Base-by-base conservation (phyloP, 35 echinoderm and acorn worm genomes). In the Ptychodera flava region DNA sequence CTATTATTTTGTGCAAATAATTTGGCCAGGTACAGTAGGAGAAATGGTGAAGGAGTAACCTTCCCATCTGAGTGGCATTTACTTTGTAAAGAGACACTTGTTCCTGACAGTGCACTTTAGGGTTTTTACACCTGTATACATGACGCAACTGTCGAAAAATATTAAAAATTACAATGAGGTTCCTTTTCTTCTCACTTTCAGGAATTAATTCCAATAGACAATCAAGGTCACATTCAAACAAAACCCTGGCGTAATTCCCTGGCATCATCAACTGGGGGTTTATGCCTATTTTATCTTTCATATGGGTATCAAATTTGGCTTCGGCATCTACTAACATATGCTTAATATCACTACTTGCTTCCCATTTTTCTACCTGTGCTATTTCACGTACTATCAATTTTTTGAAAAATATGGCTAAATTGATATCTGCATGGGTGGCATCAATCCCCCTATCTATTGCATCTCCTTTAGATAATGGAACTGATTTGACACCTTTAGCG, bases 341-440 rank as follows among this genome's bases (percentile, higher is more conserved):
- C 32, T 86, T 91, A 14, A 91, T 1, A 76, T 79, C 31, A 36
- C 77, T 35, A 0, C 35, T 30, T 0, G 81, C 81, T 14, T 86
- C 78, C 84, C 84, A 91, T 0, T 15, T 86, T 76, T 85, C 36
- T 22, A 81, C 34, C 16, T 79, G 35, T 16, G 89, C 89, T 30
- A 86, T 76, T 77, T 92, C 90, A 32, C 75, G 76, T 0, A 88
- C 35, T 16, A 92, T 30, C 0, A 92, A 1, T 81, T 92, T 92
- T 29, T 88, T 88, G 33, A 92, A 92, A 36, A 88, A 92, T 15
- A 31, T 85, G 36, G 34, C 85, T n/a, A 92, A 15, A 27, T 88
- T 92, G 16, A 92, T 92, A 76, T 92, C 90, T n/a, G 90, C 80
- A 37, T 91, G 85, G 10, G 79, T 82, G 1, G 85, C 90, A 91